Evolutionary conservation across 1,140 invertebrate genomes (phyloP), one percentile per base, ranked within the genome.

Genomic region (Hycleus cichorii): DNA sequence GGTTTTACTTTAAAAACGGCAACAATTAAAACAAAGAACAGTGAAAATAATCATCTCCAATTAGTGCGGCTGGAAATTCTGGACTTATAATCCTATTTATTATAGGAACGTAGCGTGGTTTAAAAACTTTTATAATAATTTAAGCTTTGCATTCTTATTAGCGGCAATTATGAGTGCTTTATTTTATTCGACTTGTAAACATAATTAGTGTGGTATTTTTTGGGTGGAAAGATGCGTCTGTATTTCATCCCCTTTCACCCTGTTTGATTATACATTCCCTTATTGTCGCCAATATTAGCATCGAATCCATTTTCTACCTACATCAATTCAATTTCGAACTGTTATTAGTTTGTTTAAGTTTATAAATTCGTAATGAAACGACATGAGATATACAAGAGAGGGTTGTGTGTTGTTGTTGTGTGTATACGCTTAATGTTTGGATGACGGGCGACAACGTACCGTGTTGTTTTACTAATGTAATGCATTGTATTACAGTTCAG

Each of bases 131-230:
- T 64, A 66, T 66, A 64, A 66, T 66, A 66, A 64, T 64, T 66
- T 63, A 42, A 63, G 64, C 59, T 66, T 66, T 66, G 62, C 62
- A 66, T 66, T 59, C 64, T 66, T 66, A 66, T 66, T 66, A 66
- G 18, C 57, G 62, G 64, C 59, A 66, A 66, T 66, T 66, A 66
- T 51, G 58, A 18, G 51, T 63, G 63, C 61, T 63, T 58, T 53
- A 63, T 58, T 61, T 60, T 58, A 56, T 63, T 59, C 45, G 12
- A 11, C 7, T 26, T 32, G 51, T 32, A 45, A 25, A 46, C 52
- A 47, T 47, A 39, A 55, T 47, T 45, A 55, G 40, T 45, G 42
- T 46, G 43, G 51, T 27, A 53, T 46, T 46, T 45, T 45, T 25
- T 53, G n/a, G 38, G 25, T 9, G 50, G 24, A 18, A 26, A 26